Evolutionary conservation across 2,797 vertebrate species (phyloP).

Genomic region (Adelosebastes latens): DNA sequence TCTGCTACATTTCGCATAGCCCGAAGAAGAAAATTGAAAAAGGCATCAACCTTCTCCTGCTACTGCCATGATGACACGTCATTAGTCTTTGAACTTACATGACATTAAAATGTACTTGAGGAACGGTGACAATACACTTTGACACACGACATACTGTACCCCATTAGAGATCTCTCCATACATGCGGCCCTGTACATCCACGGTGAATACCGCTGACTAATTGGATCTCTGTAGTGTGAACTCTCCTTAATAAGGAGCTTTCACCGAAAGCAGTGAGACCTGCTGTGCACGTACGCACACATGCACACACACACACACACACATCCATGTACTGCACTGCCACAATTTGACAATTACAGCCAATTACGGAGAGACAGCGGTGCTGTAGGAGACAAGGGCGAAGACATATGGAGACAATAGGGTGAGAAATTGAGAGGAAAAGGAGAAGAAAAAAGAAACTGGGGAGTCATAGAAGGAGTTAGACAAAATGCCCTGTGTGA

Average conservation of each 20-base stretch:
- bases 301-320: neutral
- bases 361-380: conserved; percentile 50
- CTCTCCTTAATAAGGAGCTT: conserved; percentile 6
- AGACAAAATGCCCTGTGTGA: neutral
- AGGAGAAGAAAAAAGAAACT: neutral
- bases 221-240: conserved; percentile 3
- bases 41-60: neutral
- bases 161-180: neutral
- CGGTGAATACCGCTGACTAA: neutral
- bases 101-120: neutral
- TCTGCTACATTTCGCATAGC: neutral
- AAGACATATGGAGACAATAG: conserved; percentile 7
- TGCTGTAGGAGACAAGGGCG: neutral
- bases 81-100: conserved; percentile 1
- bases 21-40: neutral
- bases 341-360: conserved; percentile 44
- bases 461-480: neutral
- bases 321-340: neutral
- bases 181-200: neutral
- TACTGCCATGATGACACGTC: neutral
- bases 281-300: conserved; percentile 1
- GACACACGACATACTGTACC: neutral
- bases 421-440: neutral
- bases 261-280: conserved; percentile 10
- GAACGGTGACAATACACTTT: neutral